Base-by-base conservation (phyloP, 2,113 vertebrate genomes). In the Lagopus leucura region DNA sequence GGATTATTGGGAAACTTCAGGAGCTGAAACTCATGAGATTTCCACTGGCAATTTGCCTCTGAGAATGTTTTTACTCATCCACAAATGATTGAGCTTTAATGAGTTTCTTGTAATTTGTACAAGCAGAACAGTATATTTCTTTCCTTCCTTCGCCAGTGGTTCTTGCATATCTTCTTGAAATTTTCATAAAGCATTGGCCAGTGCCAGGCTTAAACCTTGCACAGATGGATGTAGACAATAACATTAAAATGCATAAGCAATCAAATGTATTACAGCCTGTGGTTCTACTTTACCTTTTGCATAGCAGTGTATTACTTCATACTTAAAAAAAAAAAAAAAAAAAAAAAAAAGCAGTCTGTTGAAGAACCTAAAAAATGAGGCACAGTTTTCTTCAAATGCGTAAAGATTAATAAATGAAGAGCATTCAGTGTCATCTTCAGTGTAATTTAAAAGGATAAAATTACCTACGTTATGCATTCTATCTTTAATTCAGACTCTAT, bases 401-500 rank as follows among this genome's bases (percentile, higher is more conserved):
- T 43, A 69, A 88, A 94, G 77, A 95, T 94, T 83, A 95, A 90
- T 88, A 86, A 76, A 79, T 6, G 12, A 94, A 89, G 86, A 64
- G 34, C 65, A 82, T 91, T 91, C 71, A 42, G 32, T 82, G 61
- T 94, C 88, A 91, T 88, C 86, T 94, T 97, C 90, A 76, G 76
- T 77, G 48, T 67, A 89, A 43, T 30, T 65, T 55, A 92, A 93
- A 60, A 60, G 58, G 80, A 79, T 82, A 92, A 64, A 91, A 77
- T 82, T 90, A 92, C 90, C 65, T 84, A n/a, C 82, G n/a, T 83
- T 95, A 96, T 70, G 70, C 58, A 94, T 75, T 75, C 76, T 95
- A 58, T 52, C 72, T 97, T 94, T 95, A 94, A 92, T 93, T 94
- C 70, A 45, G 71, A 30, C 54, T 84, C 1, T 96, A 89, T 97